These are phyloP conservation scores for Nematostella vectensis DNA, from an alignment of 92 coral and sea anemone genomes.

Conservation along the genomic window DNA sequence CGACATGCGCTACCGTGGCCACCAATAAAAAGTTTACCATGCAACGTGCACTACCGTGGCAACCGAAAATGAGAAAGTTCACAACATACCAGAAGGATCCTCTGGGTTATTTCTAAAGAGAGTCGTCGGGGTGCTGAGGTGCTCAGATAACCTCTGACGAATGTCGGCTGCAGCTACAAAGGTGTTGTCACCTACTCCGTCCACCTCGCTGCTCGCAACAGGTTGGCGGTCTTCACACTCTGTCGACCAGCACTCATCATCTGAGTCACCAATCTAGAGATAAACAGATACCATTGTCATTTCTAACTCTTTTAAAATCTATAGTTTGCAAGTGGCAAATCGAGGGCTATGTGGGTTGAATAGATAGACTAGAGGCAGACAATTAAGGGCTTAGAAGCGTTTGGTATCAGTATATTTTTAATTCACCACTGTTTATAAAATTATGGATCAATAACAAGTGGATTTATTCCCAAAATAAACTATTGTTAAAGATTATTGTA, in stretches of 20 bases:
- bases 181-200: slow-evolving; percentile 29
- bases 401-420: too few relatives aligned
- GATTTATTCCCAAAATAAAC: too few relatives aligned
- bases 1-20: too few relatives aligned
- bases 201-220: slow-evolving; percentile 15
- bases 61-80: too few relatives aligned
- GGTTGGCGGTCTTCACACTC: slow-evolving; percentile 46
- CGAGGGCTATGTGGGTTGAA: too few relatives aligned
- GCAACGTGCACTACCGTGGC: too few relatives aligned
- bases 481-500: too few relatives aligned
- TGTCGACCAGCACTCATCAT: slow-evolving; percentile 97
- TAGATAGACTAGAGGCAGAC: too few relatives aligned
- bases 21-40: too few relatives aligned
- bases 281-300: slow-evolving; percentile 20
- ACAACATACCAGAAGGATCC: slow-evolving; percentile 88
- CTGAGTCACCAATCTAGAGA: slow-evolving; percentile 50
- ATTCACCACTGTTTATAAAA: too few relatives aligned
- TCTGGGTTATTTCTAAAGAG: slow-evolving; percentile 92
- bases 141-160: slow-evolving; percentile 80
- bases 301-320: neutral
- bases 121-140: slow-evolving; percentile 79
- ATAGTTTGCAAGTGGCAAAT: neutral
- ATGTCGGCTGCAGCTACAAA: slow-evolving; percentile 97
- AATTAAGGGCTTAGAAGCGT: too few relatives aligned
- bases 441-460: too few relatives aligned